These are phyloP conservation scores for Ameiurus melas DNA, from an alignment of 2,113 vertebrate genomes.

Conservation along the genomic window DNA sequence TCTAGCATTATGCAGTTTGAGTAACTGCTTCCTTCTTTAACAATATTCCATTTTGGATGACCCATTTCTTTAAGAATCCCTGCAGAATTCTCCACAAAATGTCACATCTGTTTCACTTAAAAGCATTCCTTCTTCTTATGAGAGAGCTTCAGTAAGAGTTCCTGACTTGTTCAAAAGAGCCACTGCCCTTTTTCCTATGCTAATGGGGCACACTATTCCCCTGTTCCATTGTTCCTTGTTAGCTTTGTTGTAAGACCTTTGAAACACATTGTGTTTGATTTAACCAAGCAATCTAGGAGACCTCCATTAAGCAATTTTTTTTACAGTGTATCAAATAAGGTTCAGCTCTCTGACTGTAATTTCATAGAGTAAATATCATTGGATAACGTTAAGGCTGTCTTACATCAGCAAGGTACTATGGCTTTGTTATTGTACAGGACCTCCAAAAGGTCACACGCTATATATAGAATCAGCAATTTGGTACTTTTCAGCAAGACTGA, in stretches of 20 bases:
- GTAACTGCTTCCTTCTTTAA: background rate
- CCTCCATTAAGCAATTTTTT: conserved; percentile 16
- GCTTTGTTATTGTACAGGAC: conserved; percentile 26
- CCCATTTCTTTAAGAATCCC: background rate
- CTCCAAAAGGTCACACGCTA: conserved; percentile 42
- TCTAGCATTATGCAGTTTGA: background rate
- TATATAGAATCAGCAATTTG: conserved; percentile 31
- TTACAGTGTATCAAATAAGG: conserved; percentile 6
- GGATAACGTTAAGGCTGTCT: conserved; percentile 8
- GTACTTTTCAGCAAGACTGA: conserved; percentile 29
- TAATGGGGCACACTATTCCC: conserved; percentile 18
- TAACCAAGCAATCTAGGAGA: conserved; percentile 22
- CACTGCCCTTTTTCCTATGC: conserved; percentile 26
- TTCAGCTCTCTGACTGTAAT: conserved; percentile 24
- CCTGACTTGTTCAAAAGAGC: conserved; percentile 33
- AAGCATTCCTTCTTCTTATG: conserved; percentile 22
- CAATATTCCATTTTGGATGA: background rate
- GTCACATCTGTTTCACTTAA: conserved; percentile 28
- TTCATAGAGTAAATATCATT: conserved; percentile 29
- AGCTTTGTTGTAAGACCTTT: conserved; percentile 34
- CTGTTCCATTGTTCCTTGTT: conserved; percentile 1
- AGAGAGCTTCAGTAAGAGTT: conserved; percentile 21
- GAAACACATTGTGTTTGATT: conserved; percentile 26
- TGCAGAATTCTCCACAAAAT: conserved; percentile 6
- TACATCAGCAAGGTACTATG: conserved; percentile 2